Evolutionary conservation across 2,113 vertebrate species (phyloP), one percentile per base, ranked within the genome.

Genomic region (Tyto alba): DNA sequence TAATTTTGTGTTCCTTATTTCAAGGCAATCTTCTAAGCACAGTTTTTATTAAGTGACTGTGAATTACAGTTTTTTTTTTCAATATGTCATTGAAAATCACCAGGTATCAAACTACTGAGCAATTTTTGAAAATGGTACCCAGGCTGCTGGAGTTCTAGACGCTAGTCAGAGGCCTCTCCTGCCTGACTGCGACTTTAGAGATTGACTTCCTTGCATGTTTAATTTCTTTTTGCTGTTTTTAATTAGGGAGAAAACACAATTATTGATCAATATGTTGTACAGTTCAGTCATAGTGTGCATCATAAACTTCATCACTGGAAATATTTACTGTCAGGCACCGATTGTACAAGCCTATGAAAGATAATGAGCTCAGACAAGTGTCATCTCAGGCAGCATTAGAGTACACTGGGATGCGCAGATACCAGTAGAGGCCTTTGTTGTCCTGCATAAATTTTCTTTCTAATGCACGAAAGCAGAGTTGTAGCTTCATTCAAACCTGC

Each of bases 211-310:
- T 75, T 52, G 64, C 62, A 16, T 56, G 47, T 92, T 92, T 90
- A 47, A 89, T 91, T 92, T 81, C n/a, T 75, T 68, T 55, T 63
- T 55, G 38, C 59, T 90, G 50, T 38, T 95, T 80, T 90, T 81
- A 88, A 92, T 92, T 84, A 71, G 62, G 45, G 52, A 93, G 30
- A 72, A 96, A 94, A 60, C 22, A 36, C 23, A 91, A 29, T 88
- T 85, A 94, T 79, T 50, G 55, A 45, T 91, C 53, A 59, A 18
- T 83, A 25, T 14, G 34, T 48, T 85, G 29, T 62, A 36, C 47
- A 45, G 56, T 87, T 84, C 53, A 67, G 72, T 94, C 52, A 63
- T 50, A 71, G 83, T 2, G 1, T 45, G 72, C 83, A 40, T 93
- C 53, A 34, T 83, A 36, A 17, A 71, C 15, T 41, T 87, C 77